A percentile compares a stretch with the other conserved stretches of the same genome.
These are phyloP conservation scores for crab-eating macaque (Macaca fascicularis) DNA, from an alignment of 2,113 vertebrate species.

Conservation along the genomic window DNA sequence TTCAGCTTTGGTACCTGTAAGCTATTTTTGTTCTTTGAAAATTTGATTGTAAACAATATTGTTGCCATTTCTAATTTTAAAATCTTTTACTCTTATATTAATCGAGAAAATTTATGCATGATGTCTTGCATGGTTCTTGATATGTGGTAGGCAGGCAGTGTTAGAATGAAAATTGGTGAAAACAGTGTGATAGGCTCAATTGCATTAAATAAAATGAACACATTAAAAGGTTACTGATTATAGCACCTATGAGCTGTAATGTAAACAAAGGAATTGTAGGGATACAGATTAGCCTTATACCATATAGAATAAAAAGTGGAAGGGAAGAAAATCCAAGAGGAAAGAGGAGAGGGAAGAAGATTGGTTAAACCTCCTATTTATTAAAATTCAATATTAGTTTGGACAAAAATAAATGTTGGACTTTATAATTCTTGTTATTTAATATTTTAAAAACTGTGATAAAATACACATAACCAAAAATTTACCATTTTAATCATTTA, in stretches of 20 bases:
- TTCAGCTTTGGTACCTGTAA: background rate
- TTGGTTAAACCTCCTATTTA: background rate
- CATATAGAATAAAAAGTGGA: background rate
- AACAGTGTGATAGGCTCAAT: background rate
- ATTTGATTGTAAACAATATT: background rate
- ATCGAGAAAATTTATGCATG: background rate
- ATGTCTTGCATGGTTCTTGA: background rate
- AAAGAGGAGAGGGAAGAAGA: background rate
- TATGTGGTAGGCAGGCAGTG: background rate
- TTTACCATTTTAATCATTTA: background rate
- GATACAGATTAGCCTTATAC: background rate
- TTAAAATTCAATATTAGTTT: slow-evolving; percentile 37
- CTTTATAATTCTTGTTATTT: background rate
- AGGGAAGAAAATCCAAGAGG: background rate
- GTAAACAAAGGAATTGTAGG: background rate
- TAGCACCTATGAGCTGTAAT: background rate
- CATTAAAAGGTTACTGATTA: background rate
- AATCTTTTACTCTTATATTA: background rate
- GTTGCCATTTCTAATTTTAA: background rate
- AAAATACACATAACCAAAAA: background rate
- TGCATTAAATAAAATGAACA: background rate
- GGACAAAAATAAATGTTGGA: slow-evolving; percentile 3
- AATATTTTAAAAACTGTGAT: slow-evolving; percentile 1
- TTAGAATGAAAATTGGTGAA: background rate
- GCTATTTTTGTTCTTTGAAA: background rate